Evolutionary conservation across 2,113 vertebrate species (phyloP), one percentile per base, ranked within the genome.

Genomic region (Tetrax tetrax): DNA sequence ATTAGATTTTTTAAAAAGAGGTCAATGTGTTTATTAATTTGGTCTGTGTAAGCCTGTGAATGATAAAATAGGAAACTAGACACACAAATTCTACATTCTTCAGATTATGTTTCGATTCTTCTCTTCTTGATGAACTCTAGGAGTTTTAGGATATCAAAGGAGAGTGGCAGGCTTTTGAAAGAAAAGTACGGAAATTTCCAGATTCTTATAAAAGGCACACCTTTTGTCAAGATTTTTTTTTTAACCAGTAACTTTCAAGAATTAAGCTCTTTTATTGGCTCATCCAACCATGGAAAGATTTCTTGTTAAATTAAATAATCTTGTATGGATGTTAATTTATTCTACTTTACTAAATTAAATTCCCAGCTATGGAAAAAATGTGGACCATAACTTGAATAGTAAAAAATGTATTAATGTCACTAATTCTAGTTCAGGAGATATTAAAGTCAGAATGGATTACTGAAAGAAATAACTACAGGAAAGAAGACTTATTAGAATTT

Each of bases 361-460:
- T 68, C 9, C 21, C 41, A 37, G 19, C 29, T 65, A 59, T n/a
- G 20, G n/a, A 69, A 63, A 88, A 93, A 95, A 91, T 61, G 38
- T 61, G 48, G 51, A n/a, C 22, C 21, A 38, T 85, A 84, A 93
- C 87, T 74, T 87, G 61, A 87, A 60, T 28, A 78, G 77, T 78
- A 76, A 94, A 94, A 89, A 47, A 60, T 59, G 8, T 51, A 96
- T 90, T 92, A 94, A 83, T 64, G 25, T 51, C 37, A 65, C 64
- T 95, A 91, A 64, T 66, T 96, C 66, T 82, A 76, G 54, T 74
- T 85, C 77, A 92, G 86, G 56, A 82, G 70, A 89, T 83, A 87
- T 35, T 89, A 78, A 94, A 93, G 25, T 65, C 56, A 89, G 54
- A 87, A 89, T 64, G 48, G 75, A 89, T 92, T 95, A 78, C 68